phyloP scores from a whole-genome alignment of 23 tunicate genomes.

The Trididemnum clinides region DNA sequence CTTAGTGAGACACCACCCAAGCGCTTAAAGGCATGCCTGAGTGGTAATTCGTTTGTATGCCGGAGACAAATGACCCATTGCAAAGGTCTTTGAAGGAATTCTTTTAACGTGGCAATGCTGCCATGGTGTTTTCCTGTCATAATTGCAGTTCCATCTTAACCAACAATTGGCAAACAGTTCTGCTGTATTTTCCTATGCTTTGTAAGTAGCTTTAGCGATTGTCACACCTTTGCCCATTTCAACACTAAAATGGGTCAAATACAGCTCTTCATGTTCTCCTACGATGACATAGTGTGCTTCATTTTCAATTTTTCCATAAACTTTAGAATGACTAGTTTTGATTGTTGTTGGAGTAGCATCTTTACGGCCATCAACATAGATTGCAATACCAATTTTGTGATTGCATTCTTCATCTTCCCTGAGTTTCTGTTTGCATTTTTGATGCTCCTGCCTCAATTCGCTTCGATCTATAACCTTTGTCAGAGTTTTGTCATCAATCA shows the following conservation, averaged over 20 bases:
- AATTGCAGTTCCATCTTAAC: conserved; percentile 34
- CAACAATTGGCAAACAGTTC: neutral
- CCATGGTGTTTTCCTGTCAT: conserved; percentile 41
- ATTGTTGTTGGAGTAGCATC: conserved; percentile 12
- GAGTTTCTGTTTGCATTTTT: conserved; percentile 13
- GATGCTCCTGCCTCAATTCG: conserved; percentile 16
- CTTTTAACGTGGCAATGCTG: conserved; percentile 1
- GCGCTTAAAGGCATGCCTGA: conserved; percentile 25
- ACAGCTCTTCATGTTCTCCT: conserved; percentile 32
- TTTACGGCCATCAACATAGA: conserved; percentile 42
- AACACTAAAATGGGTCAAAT: conserved; percentile 11
- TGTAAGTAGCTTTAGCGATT: conserved; percentile 8
- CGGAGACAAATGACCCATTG: conserved; percentile 34
- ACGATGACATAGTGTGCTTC: conserved; percentile 22
- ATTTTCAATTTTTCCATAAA: neutral
- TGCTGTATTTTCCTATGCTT: neutral
- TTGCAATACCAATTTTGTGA: conserved; percentile 2
- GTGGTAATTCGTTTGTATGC: conserved; percentile 29
- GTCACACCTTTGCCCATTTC: conserved; percentile 27
- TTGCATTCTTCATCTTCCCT: conserved; percentile 4
- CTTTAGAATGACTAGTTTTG: conserved; percentile 1
- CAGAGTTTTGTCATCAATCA: neutral
- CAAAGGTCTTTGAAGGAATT: conserved; percentile 38
- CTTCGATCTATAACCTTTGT: conserved; percentile 13
- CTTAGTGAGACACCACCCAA: conserved; percentile 22